Base-by-base conservation (phyloP, 2,888 invertebrate genomes). In the Biston stratarius region DNA sequence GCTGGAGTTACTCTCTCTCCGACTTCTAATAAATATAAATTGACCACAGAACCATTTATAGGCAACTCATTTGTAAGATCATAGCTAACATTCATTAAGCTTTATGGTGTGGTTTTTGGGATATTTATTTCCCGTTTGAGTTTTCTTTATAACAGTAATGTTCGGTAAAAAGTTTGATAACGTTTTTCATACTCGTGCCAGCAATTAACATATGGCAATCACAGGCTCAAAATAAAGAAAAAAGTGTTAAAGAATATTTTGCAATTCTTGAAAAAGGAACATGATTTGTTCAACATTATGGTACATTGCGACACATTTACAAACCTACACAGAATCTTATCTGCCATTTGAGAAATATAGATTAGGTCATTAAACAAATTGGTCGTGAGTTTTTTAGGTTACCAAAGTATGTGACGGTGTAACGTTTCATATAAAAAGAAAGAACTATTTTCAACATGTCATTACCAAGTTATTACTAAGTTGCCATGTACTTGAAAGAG, bases 291-390 rank as follows among this genome's bases (percentile, higher is more conserved):
- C 11, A 0, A 42, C 11, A 11, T 10, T 42, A 5, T 7, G 45
- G 14, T 47, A 14, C 24, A 48, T 6, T 33, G 44, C 44, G n/a
- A 12, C 14, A 14, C 6, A 56, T 56, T 56, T 10, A 14, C 33
- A n/a, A 61, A 61, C 59, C 2, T 48, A 45, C 12, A 10, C 12
- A 45, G 24, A 52, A 47, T 38, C 44, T 56, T 56, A 63, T 67
- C 61, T 34, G 2, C 6, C 42, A 59, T 62, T 58, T 53, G 15
- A 36, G 44, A 63, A 45, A 6, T n/a, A 45, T n/a, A 11, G n/a
- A 34, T 34, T 67, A 63, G 56, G 63, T 64, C 61, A 68, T 15
- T 45, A 38, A 58, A 44, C 10, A 36, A 56, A 14, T 72, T 66
- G 57, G 68, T 58, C 60, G 45, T 44, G n/a, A 57, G 24, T 34